Conservation (phyloP, 2,113 vertebrate species). For the Chelonoidis abingdonii region DNA sequence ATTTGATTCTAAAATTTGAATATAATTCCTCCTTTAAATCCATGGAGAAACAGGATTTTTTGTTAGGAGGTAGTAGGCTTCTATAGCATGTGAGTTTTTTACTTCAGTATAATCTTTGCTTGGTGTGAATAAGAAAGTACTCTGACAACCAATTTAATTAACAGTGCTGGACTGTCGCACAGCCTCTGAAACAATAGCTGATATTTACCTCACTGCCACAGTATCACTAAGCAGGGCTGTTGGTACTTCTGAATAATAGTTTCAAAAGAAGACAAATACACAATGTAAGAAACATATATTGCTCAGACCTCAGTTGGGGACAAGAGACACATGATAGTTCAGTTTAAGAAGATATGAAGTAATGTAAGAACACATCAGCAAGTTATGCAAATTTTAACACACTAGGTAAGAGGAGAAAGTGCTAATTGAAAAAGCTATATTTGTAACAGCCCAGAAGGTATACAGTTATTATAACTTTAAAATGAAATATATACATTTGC, state of each 20-base stretch:
- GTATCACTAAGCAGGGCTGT: not conserved
- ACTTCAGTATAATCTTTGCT: not conserved
- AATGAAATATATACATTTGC: fast-evolving
- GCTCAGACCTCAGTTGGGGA: not conserved
- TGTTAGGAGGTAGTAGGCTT: not conserved
- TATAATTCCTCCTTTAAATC: not conserved
- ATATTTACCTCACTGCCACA: not conserved
- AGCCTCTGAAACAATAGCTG: not conserved
- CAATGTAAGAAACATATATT: not conserved
- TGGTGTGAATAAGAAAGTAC: not conserved
- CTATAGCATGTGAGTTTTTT: not conserved
- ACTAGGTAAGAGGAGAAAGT: not conserved
- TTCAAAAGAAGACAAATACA: not conserved
- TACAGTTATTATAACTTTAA: not conserved
- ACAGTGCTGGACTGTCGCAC: not conserved
- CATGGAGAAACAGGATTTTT: not conserved
- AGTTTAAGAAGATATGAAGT: not conserved
- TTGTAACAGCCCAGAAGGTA: not conserved
- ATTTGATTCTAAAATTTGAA: not conserved
- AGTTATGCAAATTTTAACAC: not conserved
- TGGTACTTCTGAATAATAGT: not conserved
- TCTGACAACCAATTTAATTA: not conserved
- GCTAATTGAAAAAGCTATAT: not conserved
- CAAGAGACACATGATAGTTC: not conserved
- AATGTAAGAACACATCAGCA: not conserved